Conservation (phyloP, 2,888 invertebrate genomes). For the Helicoverpa assulta region DNA sequence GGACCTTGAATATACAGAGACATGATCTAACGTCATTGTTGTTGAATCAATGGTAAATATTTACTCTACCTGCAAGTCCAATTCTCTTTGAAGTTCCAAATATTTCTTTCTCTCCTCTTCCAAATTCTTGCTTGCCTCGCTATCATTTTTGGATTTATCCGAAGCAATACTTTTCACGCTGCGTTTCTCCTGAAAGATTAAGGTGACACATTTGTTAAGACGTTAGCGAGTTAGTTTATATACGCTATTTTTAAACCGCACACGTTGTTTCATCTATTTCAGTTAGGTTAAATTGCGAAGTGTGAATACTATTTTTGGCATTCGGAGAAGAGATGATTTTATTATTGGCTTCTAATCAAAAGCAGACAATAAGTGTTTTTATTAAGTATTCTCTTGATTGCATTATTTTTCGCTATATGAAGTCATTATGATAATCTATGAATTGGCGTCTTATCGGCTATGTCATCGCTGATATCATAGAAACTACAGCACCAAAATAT, state of each 20-base stretch:
- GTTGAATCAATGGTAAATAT: conserved; percentile 1
- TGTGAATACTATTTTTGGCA: conserved; percentile 27
- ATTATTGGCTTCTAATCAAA: no score
- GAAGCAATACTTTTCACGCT: conserved; percentile 86
- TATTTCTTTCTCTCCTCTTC: conserved; percentile 94
- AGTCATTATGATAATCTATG: conserved; percentile 9
- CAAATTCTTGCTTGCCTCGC: conserved; percentile 92
- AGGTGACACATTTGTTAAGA: conserved; percentile 25
- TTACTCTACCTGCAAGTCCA: conserved; percentile 94
- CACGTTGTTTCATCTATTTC: conserved; percentile 37
- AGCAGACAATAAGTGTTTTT: no score
- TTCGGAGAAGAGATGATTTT: conserved; percentile 1
- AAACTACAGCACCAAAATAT: conserved; percentile 6
- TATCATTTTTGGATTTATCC: conserved; percentile 85
- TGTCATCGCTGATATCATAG: conserved; percentile 43
- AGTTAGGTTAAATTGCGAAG: conserved; percentile 31
- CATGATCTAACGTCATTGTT: conserved; percentile 15
- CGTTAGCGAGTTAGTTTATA: conserved; percentile 24
- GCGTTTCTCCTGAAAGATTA: conserved; percentile 84
- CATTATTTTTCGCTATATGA: conserved; percentile 23
- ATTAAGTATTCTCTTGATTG: neutral
- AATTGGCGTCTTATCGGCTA: conserved; percentile 23
- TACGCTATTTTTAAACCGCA: conserved; percentile 40
- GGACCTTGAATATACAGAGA: conserved; percentile 42
- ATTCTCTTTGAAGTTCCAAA: conserved; percentile 95